Conservation (phyloP, 2,797 vertebrate genomes). For the Rhynchonycteris naso region DNA sequence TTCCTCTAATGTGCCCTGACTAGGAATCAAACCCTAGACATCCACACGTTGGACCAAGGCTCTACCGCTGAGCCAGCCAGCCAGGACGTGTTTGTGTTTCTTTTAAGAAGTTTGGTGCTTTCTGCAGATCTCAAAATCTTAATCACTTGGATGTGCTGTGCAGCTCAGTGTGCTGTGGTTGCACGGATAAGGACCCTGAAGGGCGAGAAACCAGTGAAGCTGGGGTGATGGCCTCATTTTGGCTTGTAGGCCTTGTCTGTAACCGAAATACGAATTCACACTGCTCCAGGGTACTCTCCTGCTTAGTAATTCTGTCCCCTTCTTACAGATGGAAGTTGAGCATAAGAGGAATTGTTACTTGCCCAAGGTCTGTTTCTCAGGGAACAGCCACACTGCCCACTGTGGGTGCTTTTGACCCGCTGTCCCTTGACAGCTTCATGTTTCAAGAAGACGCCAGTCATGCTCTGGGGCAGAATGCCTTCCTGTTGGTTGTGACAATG, state of each 20-base stretch:
- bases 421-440: rapidly evolving
- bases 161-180: rapidly evolving
- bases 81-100: background rate
- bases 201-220: background rate
- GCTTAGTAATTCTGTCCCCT: background rate
- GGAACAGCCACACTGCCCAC: rapidly evolving
- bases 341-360: rapidly evolving
- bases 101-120: background rate
- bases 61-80: too few species aligned
- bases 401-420: rapidly evolving
- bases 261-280: rapidly evolving
- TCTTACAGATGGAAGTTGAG: background rate
- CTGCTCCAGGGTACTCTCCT: background rate
- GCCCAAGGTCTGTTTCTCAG: background rate
- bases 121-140: too few species aligned
- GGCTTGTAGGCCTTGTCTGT: background rate
- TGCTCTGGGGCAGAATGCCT: rapidly evolving
- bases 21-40: too few species aligned
- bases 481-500: background rate
- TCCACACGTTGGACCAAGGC: too few species aligned
- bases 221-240: rapidly evolving
- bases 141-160: rapidly evolving
- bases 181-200: background rate
- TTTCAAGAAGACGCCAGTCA: rapidly evolving
- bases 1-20: too few species aligned